Evolutionary conservation across 2,113 vertebrate genomes (phyloP).

Genomic region (Ariopsis seemanni): DNA sequence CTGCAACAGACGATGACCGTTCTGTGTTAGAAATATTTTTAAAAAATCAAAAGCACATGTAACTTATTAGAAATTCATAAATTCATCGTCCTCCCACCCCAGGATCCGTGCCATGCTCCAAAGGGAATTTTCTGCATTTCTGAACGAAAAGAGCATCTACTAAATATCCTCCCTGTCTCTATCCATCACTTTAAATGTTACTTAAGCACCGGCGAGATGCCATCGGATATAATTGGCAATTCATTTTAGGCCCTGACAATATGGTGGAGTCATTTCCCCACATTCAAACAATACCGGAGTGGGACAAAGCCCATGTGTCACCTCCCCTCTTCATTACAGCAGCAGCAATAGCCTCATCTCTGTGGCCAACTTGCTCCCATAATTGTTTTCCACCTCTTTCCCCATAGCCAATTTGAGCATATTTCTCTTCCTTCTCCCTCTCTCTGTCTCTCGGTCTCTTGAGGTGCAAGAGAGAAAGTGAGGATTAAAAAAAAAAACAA

Average conservation of each 20-base stretch:
- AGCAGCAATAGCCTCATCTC: conserved; percentile 76
- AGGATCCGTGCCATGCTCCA: neutral
- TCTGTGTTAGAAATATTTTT: neutral
- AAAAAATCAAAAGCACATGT: neutral
- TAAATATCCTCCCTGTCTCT: conserved; percentile 71
- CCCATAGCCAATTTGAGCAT: conserved; percentile 75
- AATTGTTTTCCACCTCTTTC: conserved; percentile 79
- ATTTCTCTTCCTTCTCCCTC: conserved; percentile 45
- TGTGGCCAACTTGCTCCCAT: conserved; percentile 68
- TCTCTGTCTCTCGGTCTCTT: conserved; percentile 26
- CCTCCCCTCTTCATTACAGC: conserved; percentile 80
- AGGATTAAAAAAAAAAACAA: neutral
- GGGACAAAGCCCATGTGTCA: conserved; percentile 75
- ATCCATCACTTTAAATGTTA: conserved; percentile 71
- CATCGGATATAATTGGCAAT: conserved; percentile 78
- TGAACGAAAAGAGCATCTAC: conserved; percentile 55
- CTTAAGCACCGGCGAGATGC: conserved; percentile 67
- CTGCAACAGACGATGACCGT: neutral
- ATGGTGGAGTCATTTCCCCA: conserved; percentile 74
- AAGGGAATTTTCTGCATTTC: conserved; percentile 41
- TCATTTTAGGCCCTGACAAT: conserved; percentile 76
- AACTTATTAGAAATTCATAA: conserved; percentile 10
- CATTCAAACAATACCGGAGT: conserved; percentile 74
- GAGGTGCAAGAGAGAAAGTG: conserved; percentile 52
- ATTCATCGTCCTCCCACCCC: neutral